Evolutionary conservation across 2,888 invertebrate genomes (phyloP), one percentile per base, ranked within the genome.

Genomic region (Rugalucina vietnamica): DNA sequence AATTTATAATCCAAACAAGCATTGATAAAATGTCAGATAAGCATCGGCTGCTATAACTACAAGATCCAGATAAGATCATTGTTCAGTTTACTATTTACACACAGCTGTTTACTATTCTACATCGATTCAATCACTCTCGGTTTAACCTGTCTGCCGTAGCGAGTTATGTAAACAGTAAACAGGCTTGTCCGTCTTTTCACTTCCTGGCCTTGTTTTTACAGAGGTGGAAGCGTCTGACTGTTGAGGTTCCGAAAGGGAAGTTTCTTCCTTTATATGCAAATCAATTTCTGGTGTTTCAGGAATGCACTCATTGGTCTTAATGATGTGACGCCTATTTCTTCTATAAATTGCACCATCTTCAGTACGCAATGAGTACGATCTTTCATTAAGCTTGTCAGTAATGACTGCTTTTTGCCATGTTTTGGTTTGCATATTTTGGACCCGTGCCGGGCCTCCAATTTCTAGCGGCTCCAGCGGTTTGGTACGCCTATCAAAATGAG

Each of bases 331-430:
- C 36, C 39, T 37, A 24, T 76, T 57, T 29, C 37, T 36, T 34
- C 60, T 57, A 60, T 60, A 76, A 60, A 37, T 27, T 49, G 76
- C 60, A 34, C 57, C 27, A 60, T 76, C 27, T 37, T 29, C n/a
- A 29, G 69, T 69, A 32, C 37, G 69, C 37, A 70, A 32, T 34
- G 34, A 27, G 34, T 69, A 77, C 29, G 77, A 70, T 43, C 69
- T 69, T 36, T 43, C 43, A 69, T 69, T 77, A 36, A 70, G 69
- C n/a, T 70, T 77, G 32, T 49, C 49, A 49, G 69, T 77, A 18
- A 49, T 29, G 37, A 77, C 37, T 34, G 77, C 76, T 54, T 21
- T 36, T 49, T 76, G 29, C 77, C 24, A 70, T 49, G 34, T 70
- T 69, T 36, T 65, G 69, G 43, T 69, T 49, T 27, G 43, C 32